phyloP scores from a whole-genome alignment of 2,888 invertebrate species.

The Osmoderma eremita region DNA sequence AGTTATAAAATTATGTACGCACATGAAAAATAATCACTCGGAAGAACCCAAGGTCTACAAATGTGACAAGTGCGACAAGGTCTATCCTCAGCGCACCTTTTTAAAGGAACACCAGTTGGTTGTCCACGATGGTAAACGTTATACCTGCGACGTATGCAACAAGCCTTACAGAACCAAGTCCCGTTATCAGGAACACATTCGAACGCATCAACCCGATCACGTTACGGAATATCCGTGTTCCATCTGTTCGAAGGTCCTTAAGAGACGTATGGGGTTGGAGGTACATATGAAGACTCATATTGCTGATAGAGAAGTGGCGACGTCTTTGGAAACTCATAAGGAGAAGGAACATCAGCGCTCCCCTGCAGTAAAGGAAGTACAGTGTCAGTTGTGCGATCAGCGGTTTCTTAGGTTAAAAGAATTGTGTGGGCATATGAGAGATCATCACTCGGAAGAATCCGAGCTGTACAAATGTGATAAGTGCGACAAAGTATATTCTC shows the following conservation, averaged over 20 bases:
- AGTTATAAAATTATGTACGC: not conserved
- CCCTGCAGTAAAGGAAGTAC: no score
- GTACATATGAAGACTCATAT: slow-evolving; percentile 7
- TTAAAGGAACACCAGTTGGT: slow-evolving; percentile 20
- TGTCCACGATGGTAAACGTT: slow-evolving; percentile 17
- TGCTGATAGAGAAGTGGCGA: slow-evolving; percentile 55
- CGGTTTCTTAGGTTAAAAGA: not conserved
- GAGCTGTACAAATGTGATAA: slow-evolving; percentile 19
- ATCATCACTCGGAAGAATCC: not conserved
- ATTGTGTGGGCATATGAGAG: not conserved
- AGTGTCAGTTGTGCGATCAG: not conserved
- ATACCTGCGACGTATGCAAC: slow-evolving; percentile 58
- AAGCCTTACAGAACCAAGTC: slow-evolving; percentile 62
- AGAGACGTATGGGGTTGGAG: not conserved
- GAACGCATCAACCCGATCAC: slow-evolving; percentile 23
- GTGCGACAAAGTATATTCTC: slow-evolving; percentile 28
- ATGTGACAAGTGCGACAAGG: slow-evolving; percentile 34
- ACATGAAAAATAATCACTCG: not conserved
- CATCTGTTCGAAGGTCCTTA: slow-evolving; percentile 24
- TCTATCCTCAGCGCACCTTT: not conserved
- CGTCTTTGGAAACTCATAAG: slow-evolving; percentile 63
- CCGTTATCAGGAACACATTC: slow-evolving; percentile 43
- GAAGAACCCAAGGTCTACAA: not conserved
- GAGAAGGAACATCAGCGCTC: no score
- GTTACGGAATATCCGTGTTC: slow-evolving; percentile 21